Evolutionary conservation across 2,888 invertebrate genomes (phyloP), one percentile per base, ranked within the genome.

Genomic region (Crossocerus cetratus): DNA sequence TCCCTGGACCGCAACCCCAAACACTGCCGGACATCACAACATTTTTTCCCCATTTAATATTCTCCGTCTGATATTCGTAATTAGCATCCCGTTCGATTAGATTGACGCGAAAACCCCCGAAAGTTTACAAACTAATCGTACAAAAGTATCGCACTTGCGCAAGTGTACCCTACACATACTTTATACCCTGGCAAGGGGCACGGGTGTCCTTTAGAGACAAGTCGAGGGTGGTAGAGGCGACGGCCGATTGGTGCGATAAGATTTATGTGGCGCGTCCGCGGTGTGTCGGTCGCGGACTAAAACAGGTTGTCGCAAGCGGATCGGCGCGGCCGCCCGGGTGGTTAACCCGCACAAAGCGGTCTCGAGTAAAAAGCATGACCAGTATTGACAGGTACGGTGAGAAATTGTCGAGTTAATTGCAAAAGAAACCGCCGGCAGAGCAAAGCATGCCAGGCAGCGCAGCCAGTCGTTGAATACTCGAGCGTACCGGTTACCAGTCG

Each of bases 311-410:
- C 57, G 22, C n/a, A 22, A 23, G 16, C 59, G 20, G 43, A 22
- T 60, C 66, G 69, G 21, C 53, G 22, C 21, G 16, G 61, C 18
- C 56, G 42, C 44, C 18, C 22, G 57, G 18, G 61, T 61, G 58
- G 45, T 22, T 32, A 54, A 14, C n/a, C 54, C 55, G 71, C 64
- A 76, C 70, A 70, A 77, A 77, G 71, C 65, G 59, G n/a, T 21
- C 18, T 43, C 14, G 20, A 43, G 68, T 11, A 81, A 76, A 81
- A 77, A 83, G 69, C 56, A 42, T 65, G 65, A 67, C 62, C 66
- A 63, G 75, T 80, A 85, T 84, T 78, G 84, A 84, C 84, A 83
- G 78, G 62, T 55, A 63, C 74, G 73, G 84, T 84, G 84, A 84
- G 81, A 81, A 85, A 84, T 84, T 74, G 80, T 69, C 73, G 57